Evolutionary conservation across 1,140 invertebrate genomes (phyloP), one percentile per base, ranked within the genome.

Genomic region (Drosophila nasuta): DNA sequence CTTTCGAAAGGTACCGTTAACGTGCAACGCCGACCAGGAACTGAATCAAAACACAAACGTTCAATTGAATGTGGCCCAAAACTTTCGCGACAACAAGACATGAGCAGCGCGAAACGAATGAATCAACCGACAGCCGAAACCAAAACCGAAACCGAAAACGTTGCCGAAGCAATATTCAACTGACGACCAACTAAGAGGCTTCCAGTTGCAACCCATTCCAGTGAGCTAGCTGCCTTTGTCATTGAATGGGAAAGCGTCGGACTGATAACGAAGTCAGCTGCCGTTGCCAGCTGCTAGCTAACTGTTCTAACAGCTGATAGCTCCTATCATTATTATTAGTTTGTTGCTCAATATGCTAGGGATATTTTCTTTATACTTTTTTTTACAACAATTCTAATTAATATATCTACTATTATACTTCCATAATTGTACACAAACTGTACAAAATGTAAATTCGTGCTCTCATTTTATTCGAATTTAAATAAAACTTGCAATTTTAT

Each of bases 131-230:
- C 46, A 43, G 28, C 56, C 56, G 57, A 71, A 13, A 38, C 11
- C 52, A 8, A 67, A 11, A 17, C 15, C 51, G 15, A 43, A 11
- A 3, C 35, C 28, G 13, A 54, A 11, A n/a, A 28, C n/a, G 11
- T 10, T 33, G n/a, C 60, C 38, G 38, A 54, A 62, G 30, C 33
- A 35, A 81, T 71, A 56, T 72, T 17, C 20, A 60, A 7, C 6
- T 43, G 51, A 65, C 15, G 15, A 28, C 4, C 25, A 17, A 70
- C 38, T 28, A 45, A 71, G 59, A 64, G 52, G 64, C 64, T 88
- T 87, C 83, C 83, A 87, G 85, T 75, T 83, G 81, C 85, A 89
- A 69, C 49, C 30, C 45, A 43, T 89, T 88, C 83, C 83, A 87
- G 60, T 48, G 15, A 10, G 48, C 52, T 11, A 4, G 20, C 20